Conservation (phyloP, 2,888 invertebrate species). For the Pecten maximus region DNA sequence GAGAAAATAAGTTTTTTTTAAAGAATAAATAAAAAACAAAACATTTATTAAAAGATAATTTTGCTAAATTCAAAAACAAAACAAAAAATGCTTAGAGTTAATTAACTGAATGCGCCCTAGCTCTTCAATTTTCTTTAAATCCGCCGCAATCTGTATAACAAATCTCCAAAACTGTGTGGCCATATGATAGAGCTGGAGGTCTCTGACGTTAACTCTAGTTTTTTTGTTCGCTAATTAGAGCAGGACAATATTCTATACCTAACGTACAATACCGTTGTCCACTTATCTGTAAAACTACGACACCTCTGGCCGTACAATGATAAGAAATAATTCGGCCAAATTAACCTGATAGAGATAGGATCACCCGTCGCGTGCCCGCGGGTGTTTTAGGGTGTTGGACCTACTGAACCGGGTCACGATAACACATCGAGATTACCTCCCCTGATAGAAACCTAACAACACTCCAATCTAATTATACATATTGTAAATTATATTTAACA, state of each 20-base stretch:
- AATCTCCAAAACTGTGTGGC: not conserved
- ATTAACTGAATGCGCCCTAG: not conserved
- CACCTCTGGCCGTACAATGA: slow-evolving; percentile 32
- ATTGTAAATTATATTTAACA: slow-evolving; percentile 22
- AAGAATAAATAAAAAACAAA: no score
- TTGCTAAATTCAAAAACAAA: not conserved
- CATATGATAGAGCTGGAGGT: slow-evolving; percentile 20
- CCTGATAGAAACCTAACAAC: slow-evolving; percentile 6
- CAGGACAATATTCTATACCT: not conserved
- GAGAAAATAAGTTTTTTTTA: no score
- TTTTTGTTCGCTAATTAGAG: slow-evolving; percentile 15
- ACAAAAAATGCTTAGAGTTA: not conserved
- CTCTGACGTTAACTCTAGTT: not conserved
- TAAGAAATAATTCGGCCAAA: slow-evolving; percentile 30
- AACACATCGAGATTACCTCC: slow-evolving; percentile 23
- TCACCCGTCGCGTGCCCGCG: not conserved
- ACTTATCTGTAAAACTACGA: not conserved
- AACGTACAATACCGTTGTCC: slow-evolving; percentile 1
- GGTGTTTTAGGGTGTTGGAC: not conserved
- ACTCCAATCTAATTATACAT: slow-evolving; percentile 29
- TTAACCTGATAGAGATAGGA: slow-evolving; percentile 15
- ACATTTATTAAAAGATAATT: no score
- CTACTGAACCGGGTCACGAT: slow-evolving; percentile 10
- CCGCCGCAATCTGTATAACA: not conserved
- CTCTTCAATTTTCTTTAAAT: not conserved